Conservation (phyloP, 2,113 vertebrate genomes). For the Raja brachyura region DNA sequence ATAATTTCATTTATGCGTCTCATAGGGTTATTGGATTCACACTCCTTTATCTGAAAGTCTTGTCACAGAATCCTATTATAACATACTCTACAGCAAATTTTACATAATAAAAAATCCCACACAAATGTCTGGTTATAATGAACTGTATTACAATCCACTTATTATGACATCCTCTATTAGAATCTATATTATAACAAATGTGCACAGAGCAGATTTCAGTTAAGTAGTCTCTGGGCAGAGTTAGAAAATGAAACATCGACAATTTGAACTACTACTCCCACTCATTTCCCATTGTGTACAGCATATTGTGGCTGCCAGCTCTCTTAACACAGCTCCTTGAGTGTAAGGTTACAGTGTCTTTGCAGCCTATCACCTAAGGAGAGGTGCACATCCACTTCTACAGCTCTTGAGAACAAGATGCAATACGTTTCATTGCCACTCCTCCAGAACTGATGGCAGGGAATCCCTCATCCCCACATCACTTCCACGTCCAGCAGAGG, state of each 20-base stretch:
- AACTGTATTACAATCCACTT: neutral
- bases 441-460: neutral
- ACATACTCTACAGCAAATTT: neutral
- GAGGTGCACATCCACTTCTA: neutral
- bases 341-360: neutral
- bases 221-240: constrained; percentile 10
- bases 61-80: neutral
- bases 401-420: neutral
- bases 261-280: neutral
- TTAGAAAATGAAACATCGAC: neutral
- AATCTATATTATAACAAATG: neutral
- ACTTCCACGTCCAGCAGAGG: neutral
- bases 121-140: neutral
- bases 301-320: neutral
- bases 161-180: neutral
- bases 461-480: neutral
- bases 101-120: neutral
- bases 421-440: neutral
- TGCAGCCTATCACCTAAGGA: neutral
- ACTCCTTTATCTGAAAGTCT: neutral
- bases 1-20: neutral
- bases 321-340: neutral
- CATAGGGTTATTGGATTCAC: neutral
- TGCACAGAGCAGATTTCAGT: neutral
- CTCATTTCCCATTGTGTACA: neutral